Percentiles rank a stretch among this genome's conserved stretches.
Conservation (phyloP, 1,140 invertebrate species). For the Rhizoglyphus robini region DNA sequence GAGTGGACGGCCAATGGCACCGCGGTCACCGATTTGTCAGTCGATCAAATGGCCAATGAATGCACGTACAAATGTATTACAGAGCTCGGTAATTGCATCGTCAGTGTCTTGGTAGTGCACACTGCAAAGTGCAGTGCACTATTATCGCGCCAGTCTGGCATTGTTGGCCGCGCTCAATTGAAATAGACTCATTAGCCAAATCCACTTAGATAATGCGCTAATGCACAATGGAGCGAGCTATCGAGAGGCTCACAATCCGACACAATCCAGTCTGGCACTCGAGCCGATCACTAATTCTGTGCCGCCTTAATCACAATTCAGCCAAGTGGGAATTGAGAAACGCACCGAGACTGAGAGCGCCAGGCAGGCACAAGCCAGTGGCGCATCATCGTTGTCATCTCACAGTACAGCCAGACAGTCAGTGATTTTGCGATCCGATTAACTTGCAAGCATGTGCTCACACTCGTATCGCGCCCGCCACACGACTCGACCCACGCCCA, state of each 20-base stretch:
- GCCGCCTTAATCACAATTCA: background rate
- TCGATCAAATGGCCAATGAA: background rate
- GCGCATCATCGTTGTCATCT: too few species aligned
- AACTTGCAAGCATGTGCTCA: too few species aligned
- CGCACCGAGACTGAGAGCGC: too few species aligned
- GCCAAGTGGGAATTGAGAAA: background rate
- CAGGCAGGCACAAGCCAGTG: too few species aligned
- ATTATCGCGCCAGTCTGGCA: background rate
- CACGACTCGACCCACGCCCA: too few species aligned
- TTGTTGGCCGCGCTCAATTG: background rate
- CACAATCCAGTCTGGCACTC: background rate
- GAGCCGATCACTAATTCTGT: background rate
- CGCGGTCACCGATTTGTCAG: too few species aligned
- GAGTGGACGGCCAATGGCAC: background rate
- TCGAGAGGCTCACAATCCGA: background rate
- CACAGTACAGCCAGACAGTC: too few species aligned
- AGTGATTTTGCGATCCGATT: too few species aligned
- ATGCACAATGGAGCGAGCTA: background rate
- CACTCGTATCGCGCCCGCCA: too few species aligned
- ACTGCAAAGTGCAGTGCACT: too few species aligned
- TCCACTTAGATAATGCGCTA: constrained; percentile 15
- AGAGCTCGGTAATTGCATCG: constrained; percentile 8
- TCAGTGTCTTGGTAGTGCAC: background rate
- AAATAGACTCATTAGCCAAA: constrained; percentile 13
- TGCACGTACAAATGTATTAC: background rate